Evolutionary conservation across 92 coral and sea anemone genomes (phyloP), one percentile per base, ranked within the genome.

Genomic region (Paramuricea clavata): DNA sequence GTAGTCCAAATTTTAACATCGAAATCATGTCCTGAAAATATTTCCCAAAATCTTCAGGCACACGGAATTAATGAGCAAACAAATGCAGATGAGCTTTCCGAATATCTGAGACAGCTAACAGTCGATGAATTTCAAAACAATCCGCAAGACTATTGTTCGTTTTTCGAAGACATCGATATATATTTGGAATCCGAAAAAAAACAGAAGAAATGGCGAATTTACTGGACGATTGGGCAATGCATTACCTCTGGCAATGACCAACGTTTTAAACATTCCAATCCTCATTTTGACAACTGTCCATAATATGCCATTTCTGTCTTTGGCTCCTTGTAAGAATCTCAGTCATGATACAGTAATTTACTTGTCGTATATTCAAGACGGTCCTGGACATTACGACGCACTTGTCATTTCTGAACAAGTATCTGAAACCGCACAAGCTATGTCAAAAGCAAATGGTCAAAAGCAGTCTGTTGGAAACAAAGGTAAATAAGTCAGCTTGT

Each of bases 341-440:
- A 39, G 21, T 19, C 50, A 41, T 35, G 78, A 72, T 41, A 44
- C 32, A 23, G 83, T 60, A 12, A 82, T 59, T 32, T 9, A 82
- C 71, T 72, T 88, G 35, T 78, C 87, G 2, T 88, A 82, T 50
- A 88, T 44, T 28, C 88, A 88, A 82, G 32, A 79, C 54, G 91
- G 91, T 49, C 64, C 87, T 47, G 91, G 88, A 56, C 87, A 88
- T 39, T 82, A 88, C 57, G 91, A 88, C 32, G 67, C 90, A 76
- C 59, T 87, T 43, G 50, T 33, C 44, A 27, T 44, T 16, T 72
- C 50, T 25, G 41, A 72, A 72, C 49, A n/a, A 35, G 32, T 42
- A 27, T 33, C 72, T 3, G 41, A 27, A 65, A 13, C 72, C 28
- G 41, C n/a, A 28, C 39, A 65, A 54, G 21, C 27, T 19, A 54